Percentiles rank a stretch among this genome's conserved stretches.
Evolutionary conservation across 2,797 vertebrate species (phyloP).

Genomic region (Gobio occitaniae): DNA sequence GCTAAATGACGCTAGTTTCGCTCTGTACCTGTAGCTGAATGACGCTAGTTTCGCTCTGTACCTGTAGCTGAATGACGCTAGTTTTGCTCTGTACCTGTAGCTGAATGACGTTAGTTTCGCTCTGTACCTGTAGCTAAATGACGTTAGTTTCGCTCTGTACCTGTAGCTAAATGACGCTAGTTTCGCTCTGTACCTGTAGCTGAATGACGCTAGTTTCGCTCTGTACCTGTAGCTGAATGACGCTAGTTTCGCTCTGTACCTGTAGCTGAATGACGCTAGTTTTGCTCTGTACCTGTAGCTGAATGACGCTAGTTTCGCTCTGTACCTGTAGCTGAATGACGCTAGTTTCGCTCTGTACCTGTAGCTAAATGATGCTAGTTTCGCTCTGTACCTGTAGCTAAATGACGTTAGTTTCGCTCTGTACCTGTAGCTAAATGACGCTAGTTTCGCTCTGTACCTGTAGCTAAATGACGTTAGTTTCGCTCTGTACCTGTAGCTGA

Average conservation of each 20-base stretch:
- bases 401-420: background rate
- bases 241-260: conserved; percentile 62
- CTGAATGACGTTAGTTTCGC: background rate
- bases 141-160: conserved; percentile 55
- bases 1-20: background rate
- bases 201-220: background rate
- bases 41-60: conserved; percentile 36
- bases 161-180: conserved; percentile 59
- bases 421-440: conserved; percentile 68
- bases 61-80: conserved; percentile 64
- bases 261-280: conserved; percentile 50
- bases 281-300: conserved; percentile 69
- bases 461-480: too few relatives aligned
- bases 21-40: conserved; percentile 68
- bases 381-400: conserved; percentile 68
- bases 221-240: conserved; percentile 68
- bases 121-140: conserved; percentile 68
- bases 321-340: conserved; percentile 68
- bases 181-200: conserved; percentile 69
- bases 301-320: background rate
- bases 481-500: conserved; percentile 68
- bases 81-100: conserved; percentile 69
- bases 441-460: conserved; percentile 69
- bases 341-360: conserved; percentile 66
- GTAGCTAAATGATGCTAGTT: conserved; percentile 12